A percentile compares a stretch with the other conserved stretches of the same genome.
phyloP scores from a whole-genome alignment of 2,113 vertebrate species.

The Dasyurus viverrinus region DNA sequence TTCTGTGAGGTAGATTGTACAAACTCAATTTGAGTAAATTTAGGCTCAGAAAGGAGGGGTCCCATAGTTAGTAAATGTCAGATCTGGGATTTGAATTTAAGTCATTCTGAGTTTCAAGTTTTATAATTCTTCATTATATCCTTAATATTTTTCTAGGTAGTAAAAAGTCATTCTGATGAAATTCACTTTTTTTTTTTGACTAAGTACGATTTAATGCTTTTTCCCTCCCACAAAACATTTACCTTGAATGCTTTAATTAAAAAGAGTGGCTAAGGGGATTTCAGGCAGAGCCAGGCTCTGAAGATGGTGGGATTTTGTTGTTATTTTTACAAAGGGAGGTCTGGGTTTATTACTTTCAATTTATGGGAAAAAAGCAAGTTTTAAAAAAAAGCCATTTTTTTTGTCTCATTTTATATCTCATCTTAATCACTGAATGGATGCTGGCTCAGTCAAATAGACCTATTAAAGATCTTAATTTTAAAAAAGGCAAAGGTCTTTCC shows the following conservation, averaged over 20 bases:
- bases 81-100: not conserved
- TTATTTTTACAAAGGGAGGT: not conserved
- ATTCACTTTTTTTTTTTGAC: not conserved
- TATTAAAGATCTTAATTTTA: too few species aligned
- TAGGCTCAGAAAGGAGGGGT: not conserved
- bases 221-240: not conserved
- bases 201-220: not conserved
- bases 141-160: not conserved
- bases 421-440: too few species aligned
- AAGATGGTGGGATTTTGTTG: not conserved
- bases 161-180: not conserved
- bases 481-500: too few species aligned
- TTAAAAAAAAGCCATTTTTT: too few species aligned
- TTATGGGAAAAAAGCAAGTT: not conserved
- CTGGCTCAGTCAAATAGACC: too few species aligned
- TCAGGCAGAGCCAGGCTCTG: not conserved
- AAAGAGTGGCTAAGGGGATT: not conserved
- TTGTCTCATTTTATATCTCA: too few species aligned
- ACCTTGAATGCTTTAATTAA: not conserved
- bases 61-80: not conserved
- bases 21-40: not conserved
- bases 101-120: not conserved
- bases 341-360: constrained; percentile 15
- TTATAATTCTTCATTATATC: not conserved
- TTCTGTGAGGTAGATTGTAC: not conserved